Conservation (phyloP, 2,888 invertebrate genomes). For the Drosophila prolongata region DNA sequence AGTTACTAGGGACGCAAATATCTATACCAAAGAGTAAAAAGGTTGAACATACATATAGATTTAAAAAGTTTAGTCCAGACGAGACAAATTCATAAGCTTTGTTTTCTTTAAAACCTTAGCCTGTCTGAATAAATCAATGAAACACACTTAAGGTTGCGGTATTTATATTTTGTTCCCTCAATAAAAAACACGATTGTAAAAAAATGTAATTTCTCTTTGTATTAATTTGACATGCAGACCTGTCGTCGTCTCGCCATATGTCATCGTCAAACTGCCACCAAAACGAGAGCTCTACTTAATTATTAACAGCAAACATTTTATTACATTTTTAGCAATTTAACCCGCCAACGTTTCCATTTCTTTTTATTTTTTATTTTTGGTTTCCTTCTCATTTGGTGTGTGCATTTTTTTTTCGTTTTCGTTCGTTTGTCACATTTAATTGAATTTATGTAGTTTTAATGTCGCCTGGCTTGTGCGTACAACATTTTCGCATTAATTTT, state of each 20-base stretch:
- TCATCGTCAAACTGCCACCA: constrained; percentile 45
- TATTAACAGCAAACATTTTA: constrained; percentile 74
- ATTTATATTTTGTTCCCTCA: too few relatives aligned
- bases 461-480: constrained; percentile 59
- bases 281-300: constrained; percentile 58
- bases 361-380: constrained; percentile 28
- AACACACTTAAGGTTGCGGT: too few relatives aligned
- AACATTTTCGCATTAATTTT: constrained; percentile 79
- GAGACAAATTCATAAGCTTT: too few relatives aligned
- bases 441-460: constrained; percentile 80
- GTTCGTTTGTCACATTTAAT: constrained; percentile 78
- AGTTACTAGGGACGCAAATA: too few relatives aligned
- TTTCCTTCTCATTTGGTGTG: constrained; percentile 30
- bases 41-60: too few relatives aligned
- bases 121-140: too few relatives aligned
- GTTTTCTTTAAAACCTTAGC: not conserved
- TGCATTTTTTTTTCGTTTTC: constrained; percentile 21
- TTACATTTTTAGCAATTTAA: constrained; percentile 77
- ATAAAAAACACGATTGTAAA: not conserved
- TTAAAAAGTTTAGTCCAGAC: too few relatives aligned
- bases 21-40: too few relatives aligned
- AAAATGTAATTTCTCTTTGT: constrained; percentile 8
- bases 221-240: constrained; percentile 66
- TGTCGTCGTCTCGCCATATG: constrained; percentile 44
- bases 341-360: constrained; percentile 42